Evolutionary conservation across 2,888 invertebrate species (phyloP).

Genomic region (Synanthedon myopaeformis): DNA sequence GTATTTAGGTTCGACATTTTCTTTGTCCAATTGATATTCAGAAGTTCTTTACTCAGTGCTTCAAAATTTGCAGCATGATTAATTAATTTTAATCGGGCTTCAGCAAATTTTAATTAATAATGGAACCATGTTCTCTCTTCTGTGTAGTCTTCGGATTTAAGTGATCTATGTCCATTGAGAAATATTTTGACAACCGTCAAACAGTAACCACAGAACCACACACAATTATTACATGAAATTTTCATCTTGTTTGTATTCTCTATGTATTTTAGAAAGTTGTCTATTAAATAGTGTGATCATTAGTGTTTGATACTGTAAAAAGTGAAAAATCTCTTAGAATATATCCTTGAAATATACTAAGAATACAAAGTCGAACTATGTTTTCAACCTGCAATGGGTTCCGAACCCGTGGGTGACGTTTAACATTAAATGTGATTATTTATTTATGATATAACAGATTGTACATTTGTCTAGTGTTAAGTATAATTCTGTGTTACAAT

Average conservation of each 20-base stretch:
- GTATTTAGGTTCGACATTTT: too few relatives aligned
- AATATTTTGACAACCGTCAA: too few relatives aligned
- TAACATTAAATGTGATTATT: slow-evolving; percentile 48
- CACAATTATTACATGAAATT: too few relatives aligned
- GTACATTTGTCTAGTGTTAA: slow-evolving; percentile 64
- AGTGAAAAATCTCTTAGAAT: slow-evolving; percentile 2
- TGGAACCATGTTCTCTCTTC: too few relatives aligned
- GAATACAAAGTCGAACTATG: slow-evolving; percentile 36
- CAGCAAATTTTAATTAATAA: too few relatives aligned
- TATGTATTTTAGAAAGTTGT: slow-evolving; percentile 8
- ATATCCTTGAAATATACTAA: slow-evolving; percentile 31
- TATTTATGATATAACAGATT: slow-evolving; percentile 60
- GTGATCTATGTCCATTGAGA: too few relatives aligned
- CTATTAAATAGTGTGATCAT: slow-evolving; percentile 20
- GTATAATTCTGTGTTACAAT: slow-evolving; percentile 42
- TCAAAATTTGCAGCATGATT: too few relatives aligned
- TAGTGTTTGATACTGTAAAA: slow-evolving; percentile 35
- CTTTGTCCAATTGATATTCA: too few relatives aligned
- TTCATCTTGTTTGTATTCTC: not conserved
- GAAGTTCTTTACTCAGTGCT: too few relatives aligned
- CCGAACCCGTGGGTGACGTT: slow-evolving; percentile 68
- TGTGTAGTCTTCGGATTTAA: too few relatives aligned
- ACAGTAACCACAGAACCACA: too few relatives aligned
- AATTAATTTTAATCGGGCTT: too few relatives aligned
- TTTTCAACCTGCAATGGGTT: slow-evolving; percentile 68